Base-by-base conservation (phyloP, 2,888 invertebrate species). In the Drosophila vallismaia region DNA sequence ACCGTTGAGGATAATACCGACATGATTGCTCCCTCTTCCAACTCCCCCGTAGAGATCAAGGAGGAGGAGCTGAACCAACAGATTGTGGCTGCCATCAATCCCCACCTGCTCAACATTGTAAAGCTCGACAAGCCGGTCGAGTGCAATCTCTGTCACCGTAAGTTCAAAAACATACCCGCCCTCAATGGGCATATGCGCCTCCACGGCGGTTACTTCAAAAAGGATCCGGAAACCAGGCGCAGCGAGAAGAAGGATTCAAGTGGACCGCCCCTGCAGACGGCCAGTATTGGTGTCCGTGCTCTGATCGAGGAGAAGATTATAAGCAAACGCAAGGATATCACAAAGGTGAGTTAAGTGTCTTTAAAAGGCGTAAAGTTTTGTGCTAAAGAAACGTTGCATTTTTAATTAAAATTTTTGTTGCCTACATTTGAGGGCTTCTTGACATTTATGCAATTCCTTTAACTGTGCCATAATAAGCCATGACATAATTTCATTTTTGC, bases 101-200 rank as follows among this genome's bases (percentile, higher is more conserved):
- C 89, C 62, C 90, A 92, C 73, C 79, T 91, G 64, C 86, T 91
- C 53, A 91, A 91, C 71, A 91, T 91, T 72, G 90, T 91, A 14
- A 92, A 94, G 80, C 92, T 93, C 44, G 96, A 96, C 68, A 97
- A 97, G 89, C 97, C 97, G 46, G 98, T 98, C 67, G 97, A 97
- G 91, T 99, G 99, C 92, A 97, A 97, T 92, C 94, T 98, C 69
- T 99, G 99, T 91, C 97, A 97, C 92, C 94, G 98, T 83, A 96
- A 97, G 91, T 99, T 99, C 93, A 99, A 99, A 93, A 99, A 98
- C 92, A 96, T 98, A 92, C 98, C 98, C 24, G 99, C 99, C 29
- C 94, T 99, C 60, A 99, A 99, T 92, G 99, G 99, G 7, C 99
- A 99, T 91, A 99, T 99, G 99, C 94, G 99, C 88, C 93, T 99